Evolutionary conservation across 2,888 invertebrate species (phyloP), one percentile per base, ranked within the genome.

Genomic region (Leptodirus hochenwartii): DNA sequence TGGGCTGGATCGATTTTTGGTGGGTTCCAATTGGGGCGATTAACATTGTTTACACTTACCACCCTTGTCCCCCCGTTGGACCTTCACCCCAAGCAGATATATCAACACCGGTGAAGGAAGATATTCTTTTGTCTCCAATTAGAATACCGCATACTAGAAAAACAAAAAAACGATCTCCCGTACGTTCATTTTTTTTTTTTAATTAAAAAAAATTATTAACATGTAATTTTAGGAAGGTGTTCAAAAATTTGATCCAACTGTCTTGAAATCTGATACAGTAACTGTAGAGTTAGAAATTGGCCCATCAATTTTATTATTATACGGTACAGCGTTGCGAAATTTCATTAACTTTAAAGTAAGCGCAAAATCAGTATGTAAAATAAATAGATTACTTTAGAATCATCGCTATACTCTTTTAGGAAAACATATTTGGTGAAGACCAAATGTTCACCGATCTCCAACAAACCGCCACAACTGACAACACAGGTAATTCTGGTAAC

Each of bases 381-480:
- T 31, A 17, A 17, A 2, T 13, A 15, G 27, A 28, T 17, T 15
- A 13, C 8, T 17, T 16, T 31, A 13, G 15, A 10, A 12, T 10
- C 22, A 6, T 22, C 2, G 23, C 14, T 20, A 22, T 1, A 17
- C 39, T 41, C 30, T 45, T 58, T 22, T 48, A 75, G 64, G 95
- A 98, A 59, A 96, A 96, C 49, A 87, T 96, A 40, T 90, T 98
- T 51, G 96, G 96, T 0, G 91, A 90, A 54, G 85, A 91, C 59
- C 93, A 96, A 56, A 69, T 66, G 14, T 91, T 91, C 47, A 84
- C 84, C 1, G 91, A 93, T 45, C 90, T 91, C 80, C 81, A 81
- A 42, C 71, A 75, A 41, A 60, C 30, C 47, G 48, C 34, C 40
- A 59, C 48, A 45, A 58, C 48, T 34, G 22, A 30, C 6, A 32